These are phyloP conservation scores for Spheniscus mendiculus DNA, from an alignment of 2,113 vertebrate species.

Conservation along the genomic window DNA sequence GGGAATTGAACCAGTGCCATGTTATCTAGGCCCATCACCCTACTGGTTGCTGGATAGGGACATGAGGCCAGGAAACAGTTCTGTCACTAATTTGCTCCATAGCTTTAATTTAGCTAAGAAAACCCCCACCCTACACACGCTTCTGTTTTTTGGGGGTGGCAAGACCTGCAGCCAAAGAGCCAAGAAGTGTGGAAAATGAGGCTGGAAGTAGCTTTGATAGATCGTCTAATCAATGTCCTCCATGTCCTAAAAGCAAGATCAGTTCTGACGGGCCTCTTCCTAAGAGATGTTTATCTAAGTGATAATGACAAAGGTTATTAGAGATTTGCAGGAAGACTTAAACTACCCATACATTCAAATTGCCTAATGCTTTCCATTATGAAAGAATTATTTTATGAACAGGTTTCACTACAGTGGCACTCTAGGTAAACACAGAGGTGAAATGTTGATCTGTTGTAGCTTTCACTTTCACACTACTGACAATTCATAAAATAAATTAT, in stretches of 20 bases:
- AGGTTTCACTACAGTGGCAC: not conserved
- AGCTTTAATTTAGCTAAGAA: not conserved
- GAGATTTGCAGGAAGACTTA: not conserved
- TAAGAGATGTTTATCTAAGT: not conserved
- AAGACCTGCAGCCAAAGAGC: not conserved
- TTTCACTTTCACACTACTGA: not conserved
- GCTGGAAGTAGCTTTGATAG: not conserved
- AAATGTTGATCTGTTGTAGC: not conserved
- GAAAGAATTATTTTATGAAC: not conserved
- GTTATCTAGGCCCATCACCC: not conserved
- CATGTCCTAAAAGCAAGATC: not conserved
- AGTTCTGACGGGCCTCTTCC: not conserved
- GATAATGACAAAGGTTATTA: not conserved
- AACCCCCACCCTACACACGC: not conserved
- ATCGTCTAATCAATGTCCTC: not conserved
- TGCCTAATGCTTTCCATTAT: not conserved
- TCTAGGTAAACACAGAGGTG: not conserved
- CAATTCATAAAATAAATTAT: not conserved
- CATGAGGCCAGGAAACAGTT: not conserved
- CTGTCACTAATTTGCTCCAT: not conserved
- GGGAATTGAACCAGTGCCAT: not conserved
- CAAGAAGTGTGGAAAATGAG: not conserved
- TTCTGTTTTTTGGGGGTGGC: not conserved
- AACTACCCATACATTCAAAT: not conserved
- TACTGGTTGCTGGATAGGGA: not conserved